These are phyloP conservation scores for Pteria penguin DNA, from an alignment of 2,888 invertebrate species.

Conservation along the genomic window DNA sequence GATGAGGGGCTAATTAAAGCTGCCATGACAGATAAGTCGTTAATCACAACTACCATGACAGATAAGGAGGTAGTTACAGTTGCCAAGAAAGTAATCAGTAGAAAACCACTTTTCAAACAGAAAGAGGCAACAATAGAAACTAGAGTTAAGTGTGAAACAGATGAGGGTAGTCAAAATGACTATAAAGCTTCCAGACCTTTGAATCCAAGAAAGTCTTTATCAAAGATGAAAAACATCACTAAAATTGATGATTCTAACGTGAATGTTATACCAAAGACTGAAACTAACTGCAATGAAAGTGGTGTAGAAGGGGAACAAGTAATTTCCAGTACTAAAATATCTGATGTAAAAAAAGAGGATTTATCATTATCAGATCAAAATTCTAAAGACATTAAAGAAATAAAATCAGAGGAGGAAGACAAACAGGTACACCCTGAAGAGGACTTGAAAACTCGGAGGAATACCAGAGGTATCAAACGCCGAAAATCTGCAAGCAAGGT, in stretches of 20 bases:
- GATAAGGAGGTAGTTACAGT: not conserved
- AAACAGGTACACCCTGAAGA: constrained; percentile 11
- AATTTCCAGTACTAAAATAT: not conserved
- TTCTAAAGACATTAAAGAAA: not conserved
- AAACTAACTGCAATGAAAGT: not conserved
- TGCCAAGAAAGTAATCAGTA: not conserved
- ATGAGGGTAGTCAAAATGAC: constrained; percentile 11
- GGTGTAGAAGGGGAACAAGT: not conserved
- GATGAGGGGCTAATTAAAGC: not conserved
- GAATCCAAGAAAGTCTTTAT: not conserved
- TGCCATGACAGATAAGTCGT: not conserved
- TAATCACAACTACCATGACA: not conserved
- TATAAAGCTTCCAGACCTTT: constrained; percentile 3
- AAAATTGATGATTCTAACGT: not conserved
- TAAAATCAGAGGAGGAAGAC: not conserved
- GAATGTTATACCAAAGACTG: not conserved
- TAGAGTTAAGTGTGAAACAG: not conserved
- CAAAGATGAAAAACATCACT: not conserved
- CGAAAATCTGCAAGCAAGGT: not conserved
- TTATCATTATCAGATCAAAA: not conserved
- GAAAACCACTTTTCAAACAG: constrained; percentile 26
- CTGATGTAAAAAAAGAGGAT: not conserved
- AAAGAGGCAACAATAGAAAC: not conserved
- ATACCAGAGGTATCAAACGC: constrained; percentile 35
- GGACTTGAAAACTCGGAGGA: constrained; percentile 34